These are phyloP conservation scores for Mamestra brassicae DNA, from an alignment of 2,888 invertebrate genomes.

Conservation along the genomic window DNA sequence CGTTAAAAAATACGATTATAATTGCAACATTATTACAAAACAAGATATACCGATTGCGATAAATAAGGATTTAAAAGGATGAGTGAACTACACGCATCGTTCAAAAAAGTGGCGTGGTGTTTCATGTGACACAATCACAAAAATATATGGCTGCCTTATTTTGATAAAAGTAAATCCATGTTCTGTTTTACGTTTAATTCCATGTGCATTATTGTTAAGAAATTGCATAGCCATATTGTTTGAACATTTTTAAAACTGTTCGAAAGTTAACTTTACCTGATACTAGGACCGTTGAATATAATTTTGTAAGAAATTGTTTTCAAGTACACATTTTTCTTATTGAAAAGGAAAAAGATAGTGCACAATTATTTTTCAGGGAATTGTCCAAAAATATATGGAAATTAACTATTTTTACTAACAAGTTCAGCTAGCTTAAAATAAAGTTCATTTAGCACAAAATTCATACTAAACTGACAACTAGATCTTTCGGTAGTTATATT, in stretches of 20 bases:
- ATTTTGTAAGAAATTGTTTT: neutral
- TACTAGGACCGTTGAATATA: slow-evolving; percentile 5
- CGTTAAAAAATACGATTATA: neutral
- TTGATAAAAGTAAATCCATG: slow-evolving; percentile 20
- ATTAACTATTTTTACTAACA: slow-evolving; percentile 21
- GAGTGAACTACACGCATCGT: neutral
- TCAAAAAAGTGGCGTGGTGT: neutral
- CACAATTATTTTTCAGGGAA: slow-evolving; percentile 6
- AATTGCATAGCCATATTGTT: neutral
- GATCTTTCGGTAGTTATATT: slow-evolving; percentile 61
- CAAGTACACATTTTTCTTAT: neutral
- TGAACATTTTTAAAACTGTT: neutral
- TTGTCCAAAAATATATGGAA: slow-evolving; percentile 17
- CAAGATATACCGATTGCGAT: neutral
- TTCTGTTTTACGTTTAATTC: neutral
- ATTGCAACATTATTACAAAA: neutral
- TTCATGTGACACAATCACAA: neutral
- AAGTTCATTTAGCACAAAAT: slow-evolving; percentile 55
- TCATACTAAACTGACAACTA: slow-evolving; percentile 63
- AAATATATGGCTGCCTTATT: neutral
- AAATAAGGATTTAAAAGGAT: neutral
- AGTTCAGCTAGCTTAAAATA: slow-evolving; percentile 41
- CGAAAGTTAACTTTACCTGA: neutral
- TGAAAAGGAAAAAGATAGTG: neutral
- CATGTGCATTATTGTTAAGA: neutral